Conservation (phyloP, 2,888 invertebrate species). For the Luffia ferchaultella region DNA sequence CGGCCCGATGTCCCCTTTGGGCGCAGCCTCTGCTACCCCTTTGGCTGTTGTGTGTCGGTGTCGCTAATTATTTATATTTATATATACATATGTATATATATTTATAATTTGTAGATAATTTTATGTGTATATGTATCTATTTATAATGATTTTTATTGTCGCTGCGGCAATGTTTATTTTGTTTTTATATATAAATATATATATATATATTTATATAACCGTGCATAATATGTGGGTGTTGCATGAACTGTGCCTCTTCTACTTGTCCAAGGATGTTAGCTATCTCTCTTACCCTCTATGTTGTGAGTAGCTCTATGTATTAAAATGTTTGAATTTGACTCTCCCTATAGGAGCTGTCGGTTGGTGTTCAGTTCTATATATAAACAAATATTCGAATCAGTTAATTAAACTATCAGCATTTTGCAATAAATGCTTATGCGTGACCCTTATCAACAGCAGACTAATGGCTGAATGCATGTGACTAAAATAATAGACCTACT, state of each 20-base stretch:
- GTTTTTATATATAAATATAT: slow-evolving; percentile 9
- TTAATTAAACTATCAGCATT: neutral
- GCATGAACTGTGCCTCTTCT: slow-evolving; percentile 60
- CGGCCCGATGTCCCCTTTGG: slow-evolving; percentile 42
- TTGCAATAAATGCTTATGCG: neutral
- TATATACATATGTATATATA: slow-evolving; percentile 26
- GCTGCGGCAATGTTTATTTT: slow-evolving; percentile 20
- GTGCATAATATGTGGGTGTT: slow-evolving; percentile 51
- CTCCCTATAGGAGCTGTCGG: slow-evolving; percentile 51
- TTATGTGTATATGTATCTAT: slow-evolving; percentile 48
- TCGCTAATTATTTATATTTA: slow-evolving; percentile 5
- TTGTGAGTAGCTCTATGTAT: slow-evolving; percentile 57
- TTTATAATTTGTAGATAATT: slow-evolving; percentile 16
- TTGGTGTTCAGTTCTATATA: slow-evolving; percentile 31
- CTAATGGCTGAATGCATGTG: neutral
- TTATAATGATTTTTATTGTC: slow-evolving; percentile 53
- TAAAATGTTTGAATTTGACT: slow-evolving; percentile 37
- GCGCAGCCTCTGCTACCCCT: slow-evolving; percentile 63
- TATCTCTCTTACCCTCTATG: slow-evolving; percentile 58
- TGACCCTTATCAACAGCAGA: too few species aligned
- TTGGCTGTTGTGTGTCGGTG: slow-evolving; percentile 38
- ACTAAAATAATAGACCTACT: neutral
- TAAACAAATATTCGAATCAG: neutral
- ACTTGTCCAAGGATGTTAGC: slow-evolving; percentile 57
- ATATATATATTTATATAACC: slow-evolving; percentile 26